A percentile compares a stretch with the other conserved stretches of the same genome.
phyloP scores from a whole-genome alignment of 2,888 invertebrate species.

The Andrena minutula region DNA sequence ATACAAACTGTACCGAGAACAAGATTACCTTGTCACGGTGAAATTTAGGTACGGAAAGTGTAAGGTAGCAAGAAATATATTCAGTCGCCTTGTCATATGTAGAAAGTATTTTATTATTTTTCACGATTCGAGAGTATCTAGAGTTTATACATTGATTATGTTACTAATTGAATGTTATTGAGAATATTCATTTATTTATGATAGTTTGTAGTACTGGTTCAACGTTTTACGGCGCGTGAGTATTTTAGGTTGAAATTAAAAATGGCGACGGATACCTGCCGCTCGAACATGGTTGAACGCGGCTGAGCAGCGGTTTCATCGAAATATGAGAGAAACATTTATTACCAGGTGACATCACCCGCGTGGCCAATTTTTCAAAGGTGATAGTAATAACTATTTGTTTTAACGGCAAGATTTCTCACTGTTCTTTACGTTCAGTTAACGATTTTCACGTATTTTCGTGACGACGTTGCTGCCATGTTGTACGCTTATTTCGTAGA shows the following conservation, averaged over 20 bases:
- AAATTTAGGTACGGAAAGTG: not conserved
- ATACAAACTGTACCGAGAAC: not conserved
- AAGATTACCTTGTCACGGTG: not conserved
- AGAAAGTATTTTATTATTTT: slow-evolving; percentile 14
- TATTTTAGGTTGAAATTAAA: slow-evolving; percentile 59
- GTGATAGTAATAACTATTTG: slow-evolving; percentile 54
- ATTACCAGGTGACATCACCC: slow-evolving; percentile 66
- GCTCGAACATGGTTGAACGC: slow-evolving; percentile 32
- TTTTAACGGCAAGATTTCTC: slow-evolving; percentile 9
- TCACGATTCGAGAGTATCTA: not conserved
- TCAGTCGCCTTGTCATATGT: not conserved
- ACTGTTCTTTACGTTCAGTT: slow-evolving; percentile 3
- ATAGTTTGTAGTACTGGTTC: not conserved
- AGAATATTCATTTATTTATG: not conserved
- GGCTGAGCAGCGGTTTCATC: slow-evolving; percentile 38
- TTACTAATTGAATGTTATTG: not conserved
- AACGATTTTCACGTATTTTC: slow-evolving; percentile 9
- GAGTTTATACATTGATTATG: not conserved
- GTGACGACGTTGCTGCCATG: not conserved
- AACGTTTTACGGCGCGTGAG: slow-evolving; percentile 33
- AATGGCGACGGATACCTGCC: slow-evolving; percentile 66
- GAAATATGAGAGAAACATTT: slow-evolving; percentile 64
- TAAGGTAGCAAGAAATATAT: not conserved
- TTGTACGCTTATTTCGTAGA: not conserved
- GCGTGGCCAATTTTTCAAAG: slow-evolving; percentile 70